Conservation (phyloP, 1,140 invertebrate species). For the Cherax quadricarinatus region DNA sequence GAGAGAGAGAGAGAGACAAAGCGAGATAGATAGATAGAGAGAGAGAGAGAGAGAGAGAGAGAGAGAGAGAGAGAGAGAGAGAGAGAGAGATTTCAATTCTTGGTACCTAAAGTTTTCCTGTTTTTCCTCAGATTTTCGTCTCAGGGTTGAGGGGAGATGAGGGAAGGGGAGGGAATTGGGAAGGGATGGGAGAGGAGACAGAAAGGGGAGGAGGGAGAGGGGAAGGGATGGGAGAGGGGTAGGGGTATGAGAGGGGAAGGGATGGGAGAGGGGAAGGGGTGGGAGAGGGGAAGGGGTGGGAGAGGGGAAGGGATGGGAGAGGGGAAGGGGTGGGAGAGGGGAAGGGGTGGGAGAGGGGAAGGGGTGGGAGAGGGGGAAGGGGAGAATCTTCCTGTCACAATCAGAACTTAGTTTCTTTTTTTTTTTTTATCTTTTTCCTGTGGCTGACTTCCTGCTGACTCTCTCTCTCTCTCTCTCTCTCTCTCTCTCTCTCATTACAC, state of each 20-base stretch:
- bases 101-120: no score
- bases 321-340: background rate
- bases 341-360: background rate
- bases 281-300: background rate
- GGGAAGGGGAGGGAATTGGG: no score
- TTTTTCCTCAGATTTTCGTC: no score
- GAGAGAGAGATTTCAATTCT: background rate
- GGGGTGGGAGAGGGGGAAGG: background rate
- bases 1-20: background rate
- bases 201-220: background rate
- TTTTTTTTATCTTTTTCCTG: no score
- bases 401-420: no score
- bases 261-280: background rate
- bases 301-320: background rate
- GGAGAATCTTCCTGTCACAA: no score
- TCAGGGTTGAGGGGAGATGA: no score
- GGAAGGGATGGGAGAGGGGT: background rate
- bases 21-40: background rate
- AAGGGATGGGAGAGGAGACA: background rate
- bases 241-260: no score
- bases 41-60: background rate
- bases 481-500: no score
- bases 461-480: no score
- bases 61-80: background rate
- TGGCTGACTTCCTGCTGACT: no score